Evolutionary conservation across 2,113 vertebrate species (phyloP).

Genomic region (Columba janthina): DNA sequence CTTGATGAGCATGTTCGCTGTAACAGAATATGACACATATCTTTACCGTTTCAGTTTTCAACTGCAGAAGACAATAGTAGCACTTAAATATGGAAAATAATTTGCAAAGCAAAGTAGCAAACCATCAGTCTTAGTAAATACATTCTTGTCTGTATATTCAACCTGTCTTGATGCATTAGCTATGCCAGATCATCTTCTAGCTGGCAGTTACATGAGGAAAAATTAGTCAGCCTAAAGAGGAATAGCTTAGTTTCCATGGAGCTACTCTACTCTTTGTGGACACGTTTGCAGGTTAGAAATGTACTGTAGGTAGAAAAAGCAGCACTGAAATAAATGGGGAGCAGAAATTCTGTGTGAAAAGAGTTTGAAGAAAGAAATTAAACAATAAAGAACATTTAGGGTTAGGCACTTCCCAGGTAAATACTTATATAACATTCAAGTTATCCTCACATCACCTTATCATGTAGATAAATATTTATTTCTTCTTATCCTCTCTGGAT

Average conservation of each 20-base stretch:
- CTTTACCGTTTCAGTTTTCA: not conserved
- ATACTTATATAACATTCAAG: not conserved
- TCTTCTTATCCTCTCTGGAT: not conserved
- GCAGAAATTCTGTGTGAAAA: not conserved
- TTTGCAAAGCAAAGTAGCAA: not conserved
- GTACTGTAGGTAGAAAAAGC: not conserved
- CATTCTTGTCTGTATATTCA: not conserved
- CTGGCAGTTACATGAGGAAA: not conserved
- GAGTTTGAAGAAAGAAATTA: not conserved
- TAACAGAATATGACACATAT: not conserved
- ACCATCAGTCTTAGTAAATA: not conserved
- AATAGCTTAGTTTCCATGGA: slow-evolving; percentile 44
- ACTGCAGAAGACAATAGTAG: not conserved
- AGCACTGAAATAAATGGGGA: not conserved
- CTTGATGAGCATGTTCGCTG: not conserved
- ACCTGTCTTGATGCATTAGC: not conserved
- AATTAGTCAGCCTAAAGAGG: not conserved
- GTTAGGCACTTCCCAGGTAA: not conserved
- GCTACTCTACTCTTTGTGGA: not conserved
- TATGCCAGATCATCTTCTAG: not conserved
- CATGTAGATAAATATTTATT: not conserved
- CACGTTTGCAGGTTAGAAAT: not conserved
- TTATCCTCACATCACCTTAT: not conserved
- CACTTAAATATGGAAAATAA: not conserved
- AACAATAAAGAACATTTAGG: not conserved